These are phyloP conservation scores for Cryptotis parvus DNA, from an alignment of 2,113 vertebrate genomes.

Conservation along the genomic window DNA sequence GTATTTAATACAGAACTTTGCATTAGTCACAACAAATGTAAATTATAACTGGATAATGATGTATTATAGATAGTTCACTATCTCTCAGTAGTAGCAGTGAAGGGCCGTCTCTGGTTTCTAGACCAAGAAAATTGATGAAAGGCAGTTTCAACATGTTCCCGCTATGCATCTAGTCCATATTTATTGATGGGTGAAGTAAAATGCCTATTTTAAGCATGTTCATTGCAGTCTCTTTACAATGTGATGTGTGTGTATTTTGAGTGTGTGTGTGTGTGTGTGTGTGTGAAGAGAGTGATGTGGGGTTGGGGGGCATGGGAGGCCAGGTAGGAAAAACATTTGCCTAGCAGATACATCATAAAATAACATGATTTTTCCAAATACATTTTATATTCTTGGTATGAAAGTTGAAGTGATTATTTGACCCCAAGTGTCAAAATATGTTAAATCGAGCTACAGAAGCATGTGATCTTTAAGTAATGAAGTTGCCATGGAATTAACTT, in stretches of 20 bases:
- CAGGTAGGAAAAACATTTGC: constrained; percentile 47
- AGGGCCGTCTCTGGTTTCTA: constrained; percentile 8
- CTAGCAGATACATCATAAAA: constrained; percentile 50
- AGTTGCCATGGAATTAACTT: constrained; percentile 28
- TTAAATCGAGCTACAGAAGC: constrained; percentile 28
- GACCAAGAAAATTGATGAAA: constrained; percentile 51
- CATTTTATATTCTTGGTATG: constrained; percentile 61
- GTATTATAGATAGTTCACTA: neutral
- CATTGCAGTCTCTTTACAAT: neutral
- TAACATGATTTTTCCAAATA: constrained; percentile 53
- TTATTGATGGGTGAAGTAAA: constrained; percentile 56
- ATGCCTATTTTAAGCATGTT: constrained; percentile 44
- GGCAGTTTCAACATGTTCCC: neutral
- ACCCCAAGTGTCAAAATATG: constrained; percentile 63
- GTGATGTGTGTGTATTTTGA: no score
- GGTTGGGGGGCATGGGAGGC: neutral
- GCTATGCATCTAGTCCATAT: neutral
- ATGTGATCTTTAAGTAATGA: constrained; percentile 35
- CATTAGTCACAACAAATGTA: constrained; percentile 16
- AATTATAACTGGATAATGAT: constrained; percentile 41
- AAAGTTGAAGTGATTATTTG: constrained; percentile 52
- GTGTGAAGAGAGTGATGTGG: no score
- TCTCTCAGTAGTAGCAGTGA: constrained; percentile 54
- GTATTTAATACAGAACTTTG: neutral
- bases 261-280: no score